A percentile compares a stretch with the other conserved stretches of the same genome.
Evolutionary conservation across 1,140 invertebrate species (phyloP).

Genomic region (Drosophila seguyi): DNA sequence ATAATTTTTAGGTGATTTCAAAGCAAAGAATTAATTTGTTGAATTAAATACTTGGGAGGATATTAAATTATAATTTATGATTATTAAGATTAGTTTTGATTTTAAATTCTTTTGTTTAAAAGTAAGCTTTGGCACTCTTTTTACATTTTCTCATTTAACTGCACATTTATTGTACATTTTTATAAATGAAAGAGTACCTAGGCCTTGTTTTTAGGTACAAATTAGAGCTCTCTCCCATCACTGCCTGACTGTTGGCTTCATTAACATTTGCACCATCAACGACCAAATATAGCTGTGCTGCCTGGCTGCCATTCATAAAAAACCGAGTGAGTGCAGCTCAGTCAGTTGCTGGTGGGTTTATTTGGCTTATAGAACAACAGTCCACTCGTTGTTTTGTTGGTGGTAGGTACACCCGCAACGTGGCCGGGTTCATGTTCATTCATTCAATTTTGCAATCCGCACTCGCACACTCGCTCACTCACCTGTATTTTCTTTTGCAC

Average conservation of each 20-base stretch:
- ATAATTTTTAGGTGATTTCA: neutral
- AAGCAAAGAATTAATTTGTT: neutral
- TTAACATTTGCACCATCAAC: slow-evolving; percentile 74
- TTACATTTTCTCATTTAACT: neutral
- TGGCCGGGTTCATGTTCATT: slow-evolving; percentile 51
- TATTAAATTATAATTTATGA: neutral
- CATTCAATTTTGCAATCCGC: slow-evolving; percentile 54
- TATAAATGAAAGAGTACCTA: neutral
- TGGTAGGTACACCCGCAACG: slow-evolving; percentile 50
- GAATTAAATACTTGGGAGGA: too few species aligned
- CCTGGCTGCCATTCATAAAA: slow-evolving; percentile 72
- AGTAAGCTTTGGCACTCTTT: neutral
- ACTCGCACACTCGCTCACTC: slow-evolving; percentile 9
- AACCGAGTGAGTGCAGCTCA: slow-evolving; percentile 25
- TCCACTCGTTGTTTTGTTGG: slow-evolving; percentile 21
- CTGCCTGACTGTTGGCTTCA: slow-evolving; percentile 58
- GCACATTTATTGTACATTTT: too few species aligned
- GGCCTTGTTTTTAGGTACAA: neutral
- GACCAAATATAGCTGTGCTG: slow-evolving; percentile 71
- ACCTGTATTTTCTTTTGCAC: slow-evolving; percentile 48
- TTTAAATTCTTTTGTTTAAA: neutral
- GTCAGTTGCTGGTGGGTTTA: slow-evolving; percentile 15
- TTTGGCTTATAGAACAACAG: slow-evolving; percentile 58
- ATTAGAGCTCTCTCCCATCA: neutral
- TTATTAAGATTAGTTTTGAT: neutral